Evolutionary conservation across 2,888 invertebrate genomes (phyloP).

Genomic region (Eilema caniola): DNA sequence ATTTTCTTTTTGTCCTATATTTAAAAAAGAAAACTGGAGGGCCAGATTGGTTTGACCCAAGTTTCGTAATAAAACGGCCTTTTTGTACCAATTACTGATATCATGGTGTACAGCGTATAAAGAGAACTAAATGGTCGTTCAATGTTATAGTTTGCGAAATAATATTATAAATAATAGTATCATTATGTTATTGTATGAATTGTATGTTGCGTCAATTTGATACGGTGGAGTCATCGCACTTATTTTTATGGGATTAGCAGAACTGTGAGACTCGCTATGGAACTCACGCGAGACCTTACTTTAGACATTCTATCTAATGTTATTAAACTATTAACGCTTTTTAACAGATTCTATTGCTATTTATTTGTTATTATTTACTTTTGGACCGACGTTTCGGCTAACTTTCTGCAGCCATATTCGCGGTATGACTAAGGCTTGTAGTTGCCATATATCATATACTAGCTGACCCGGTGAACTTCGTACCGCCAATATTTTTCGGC

Average conservation of each 20-base stretch:
- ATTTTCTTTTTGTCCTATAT: too few relatives aligned
- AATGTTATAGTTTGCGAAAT: slow-evolving; percentile 31
- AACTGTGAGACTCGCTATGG: not conserved
- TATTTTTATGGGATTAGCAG: not conserved
- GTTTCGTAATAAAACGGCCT: slow-evolving; percentile 13
- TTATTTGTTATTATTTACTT: too few relatives aligned
- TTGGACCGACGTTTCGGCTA: too few relatives aligned
- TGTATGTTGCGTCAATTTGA: slow-evolving; percentile 11
- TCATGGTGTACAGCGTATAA: not conserved
- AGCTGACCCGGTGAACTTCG: too few relatives aligned
- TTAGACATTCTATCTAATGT: too few relatives aligned
- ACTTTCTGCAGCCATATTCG: too few relatives aligned
- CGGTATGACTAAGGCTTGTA: too few relatives aligned
- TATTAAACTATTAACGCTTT: too few relatives aligned
- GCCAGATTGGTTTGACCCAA: not conserved
- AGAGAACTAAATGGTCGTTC: slow-evolving; percentile 21
- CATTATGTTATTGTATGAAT: slow-evolving; percentile 12
- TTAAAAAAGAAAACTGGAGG: too few relatives aligned
- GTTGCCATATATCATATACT: too few relatives aligned
- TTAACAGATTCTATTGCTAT: too few relatives aligned
- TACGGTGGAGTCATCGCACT: not conserved
- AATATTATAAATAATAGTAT: slow-evolving; percentile 31
- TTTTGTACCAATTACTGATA: slow-evolving; percentile 9
- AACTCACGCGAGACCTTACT: not conserved
- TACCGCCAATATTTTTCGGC: too few relatives aligned